Evolutionary conservation across 1,140 invertebrate species (phyloP).

Genomic region (Drosophila athabasca): DNA sequence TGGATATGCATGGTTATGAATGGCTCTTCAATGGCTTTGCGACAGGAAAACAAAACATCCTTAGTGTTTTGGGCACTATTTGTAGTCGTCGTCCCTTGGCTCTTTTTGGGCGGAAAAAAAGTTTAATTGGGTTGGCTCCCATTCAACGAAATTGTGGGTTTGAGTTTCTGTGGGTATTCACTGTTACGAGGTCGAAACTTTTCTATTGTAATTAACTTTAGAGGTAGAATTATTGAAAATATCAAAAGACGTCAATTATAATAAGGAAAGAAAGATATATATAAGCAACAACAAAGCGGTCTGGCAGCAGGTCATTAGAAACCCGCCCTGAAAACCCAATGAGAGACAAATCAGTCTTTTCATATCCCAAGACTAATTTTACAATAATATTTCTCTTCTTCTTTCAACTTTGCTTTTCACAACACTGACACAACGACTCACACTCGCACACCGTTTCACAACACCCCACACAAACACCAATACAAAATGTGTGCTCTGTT

Average conservation of each 20-base stretch:
- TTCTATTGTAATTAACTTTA: not conserved
- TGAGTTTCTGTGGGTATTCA: constrained; percentile 9
- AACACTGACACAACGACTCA: constrained; percentile 31
- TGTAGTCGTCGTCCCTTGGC: constrained; percentile 2
- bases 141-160: not conserved
- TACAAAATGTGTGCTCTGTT: constrained; percentile 3
- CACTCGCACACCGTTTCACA: too few relatives aligned
- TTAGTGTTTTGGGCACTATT: constrained; percentile 15
- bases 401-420: constrained; percentile 72
- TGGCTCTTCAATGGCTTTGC: constrained; percentile 6
- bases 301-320: constrained; percentile 38
- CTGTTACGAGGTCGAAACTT: constrained; percentile 33
- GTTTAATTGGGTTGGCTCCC: constrained; percentile 30
- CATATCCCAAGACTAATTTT: constrained; percentile 61
- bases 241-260: too few relatives aligned
- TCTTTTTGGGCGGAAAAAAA: constrained; percentile 10
- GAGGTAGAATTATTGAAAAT: too few relatives aligned
- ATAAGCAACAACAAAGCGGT: constrained; percentile 26
- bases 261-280: too few relatives aligned
- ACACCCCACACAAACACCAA: constrained; percentile 21
- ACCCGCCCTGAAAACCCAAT: not conserved
- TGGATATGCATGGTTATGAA: not conserved
- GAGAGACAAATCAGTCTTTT: constrained; percentile 23
- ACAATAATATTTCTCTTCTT: constrained; percentile 72
- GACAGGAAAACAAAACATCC: constrained; percentile 33